Base-by-base conservation (phyloP, 2,113 vertebrate species). In the Oreocharis arfaki region DNA sequence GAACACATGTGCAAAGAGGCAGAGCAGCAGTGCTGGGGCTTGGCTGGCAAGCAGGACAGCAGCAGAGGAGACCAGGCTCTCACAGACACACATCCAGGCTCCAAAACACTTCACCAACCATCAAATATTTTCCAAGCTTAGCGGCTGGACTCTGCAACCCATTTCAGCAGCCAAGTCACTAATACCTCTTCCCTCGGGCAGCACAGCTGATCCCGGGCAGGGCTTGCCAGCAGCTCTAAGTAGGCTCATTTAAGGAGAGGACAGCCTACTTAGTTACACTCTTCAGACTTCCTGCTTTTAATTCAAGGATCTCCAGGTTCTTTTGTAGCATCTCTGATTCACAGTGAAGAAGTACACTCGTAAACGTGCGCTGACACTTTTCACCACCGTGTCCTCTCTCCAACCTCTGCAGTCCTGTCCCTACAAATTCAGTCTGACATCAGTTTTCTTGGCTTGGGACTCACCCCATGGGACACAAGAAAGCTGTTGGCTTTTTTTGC, bases 121-220 rank as follows among this genome's bases (percentile, higher is more conserved):
- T 57, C 90, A 89, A 94, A 96, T 93, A 86, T 74, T 96, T 93
- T 86, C 96, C 92, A 92, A 67, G 96, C 85, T 90, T 92, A 92
- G 71, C 5, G 1, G 90, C 90, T 96, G 95, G 95, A 90, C 79
- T 75, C 79, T 53, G 85, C 88, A 90, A 32, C 30, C 83, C 76
- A 79, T 80, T 59, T 4, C 73, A 84, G 89, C 87, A 92, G 96
- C 95, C 95, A 96, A 93, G 79, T 41, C 90, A 81, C 87, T 96
- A 93, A 96, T 94, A 70, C 90, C 83, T 81, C 93, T 37, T 95
- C 92, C 95, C 95, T 87, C 0, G 5, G 92, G 95, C 95, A 84
- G 90, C 71, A 63, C 93, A 95, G 93, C 90, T 96, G 93, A 96
- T 94, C 90, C 74, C 90, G 42, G 91, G 13, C 85, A 92, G 68